Evolutionary conservation across 2,888 invertebrate genomes (phyloP), one percentile per base, ranked within the genome.

Genomic region (Iselma pallidipennis): DNA sequence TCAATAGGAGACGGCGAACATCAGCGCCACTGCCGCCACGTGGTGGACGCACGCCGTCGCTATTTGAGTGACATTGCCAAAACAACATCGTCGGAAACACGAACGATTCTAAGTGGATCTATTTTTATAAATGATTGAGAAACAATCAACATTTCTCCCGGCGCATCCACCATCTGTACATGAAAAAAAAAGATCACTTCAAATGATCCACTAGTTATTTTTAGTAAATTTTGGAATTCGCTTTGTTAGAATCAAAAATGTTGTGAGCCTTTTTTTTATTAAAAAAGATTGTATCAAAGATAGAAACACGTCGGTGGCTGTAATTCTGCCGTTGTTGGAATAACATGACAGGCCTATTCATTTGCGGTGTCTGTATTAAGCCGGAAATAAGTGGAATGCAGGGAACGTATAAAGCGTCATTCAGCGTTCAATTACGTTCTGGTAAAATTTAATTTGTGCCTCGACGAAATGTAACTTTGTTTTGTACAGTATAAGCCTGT

Each of bases 381-480:
- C 77, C 74, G 78, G 75, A 79, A 79, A 79, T 80, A 79, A 79
- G 79, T 76, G 79, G 78, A 76, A 78, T 74, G 76, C 76, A 74
- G 74, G 71, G 72, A 77, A 74, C 74, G 76, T 78, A 78, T 78
- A 77, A 76, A 78, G 77, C 78, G 76, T 75, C 73, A 76, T 79
- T 78, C 78, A 74, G 77, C 78, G 78, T 81, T 80, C 80, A 80
- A 80, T 81, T 81, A 80, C 80, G 78, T 72, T 76, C 78, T 73
- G 79, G 78, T 80, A 80, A 79, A 80, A 80, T 80, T 80, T 79
- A 80, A 80, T 80, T 80, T 80, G 72, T 70, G 77, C 76, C 69
- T 73, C 78, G 79, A 78, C 78, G 79, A 80, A 79, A 78, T 77
- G 80, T 80, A 79, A 79, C 80, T 80, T 79, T 80, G 80, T 80